Evolutionary conservation across 2,797 vertebrate genomes (phyloP).

Genomic region (Silurus aristotelis): DNA sequence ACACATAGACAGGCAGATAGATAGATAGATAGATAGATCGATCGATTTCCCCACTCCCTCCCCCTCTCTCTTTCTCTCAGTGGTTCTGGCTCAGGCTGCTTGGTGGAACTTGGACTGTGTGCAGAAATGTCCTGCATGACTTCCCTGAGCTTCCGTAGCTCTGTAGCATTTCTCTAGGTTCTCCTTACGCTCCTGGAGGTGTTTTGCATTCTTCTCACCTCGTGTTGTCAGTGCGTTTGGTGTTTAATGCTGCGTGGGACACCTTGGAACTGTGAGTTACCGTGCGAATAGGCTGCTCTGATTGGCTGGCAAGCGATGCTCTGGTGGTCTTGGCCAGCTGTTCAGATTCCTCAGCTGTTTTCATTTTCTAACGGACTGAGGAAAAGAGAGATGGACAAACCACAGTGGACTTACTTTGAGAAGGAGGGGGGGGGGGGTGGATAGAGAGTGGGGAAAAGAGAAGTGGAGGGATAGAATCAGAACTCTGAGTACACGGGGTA

Average conservation of each 20-base stretch:
- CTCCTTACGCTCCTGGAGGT: neutral
- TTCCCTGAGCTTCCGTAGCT: neutral
- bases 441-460: slow-evolving; percentile 2
- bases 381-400: slow-evolving; percentile 3
- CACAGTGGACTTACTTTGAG: slow-evolving; percentile 50
- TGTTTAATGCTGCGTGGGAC: neutral
- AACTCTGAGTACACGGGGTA: neutral
- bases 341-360: slow-evolving; percentile 78
- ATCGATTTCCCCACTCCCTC: neutral
- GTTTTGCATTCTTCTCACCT: neutral
- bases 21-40: neutral
- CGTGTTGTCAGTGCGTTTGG: neutral
- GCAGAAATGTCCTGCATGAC: neutral
- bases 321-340: slow-evolving; percentile 64
- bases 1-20: too few species aligned
- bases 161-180: neutral
- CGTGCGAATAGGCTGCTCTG: neutral
- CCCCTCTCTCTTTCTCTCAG: neutral
- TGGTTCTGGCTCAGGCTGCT: neutral
- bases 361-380: slow-evolving; percentile 69
- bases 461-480: slow-evolving; percentile 44
- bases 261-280: neutral
- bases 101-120: neutral
- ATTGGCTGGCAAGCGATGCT: slow-evolving; percentile 58
- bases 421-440: slow-evolving; percentile 38